Evolutionary conservation across 1,140 invertebrate species (phyloP), one percentile per base, ranked within the genome.

Genomic region (Schlechtendalia chinensis): DNA sequence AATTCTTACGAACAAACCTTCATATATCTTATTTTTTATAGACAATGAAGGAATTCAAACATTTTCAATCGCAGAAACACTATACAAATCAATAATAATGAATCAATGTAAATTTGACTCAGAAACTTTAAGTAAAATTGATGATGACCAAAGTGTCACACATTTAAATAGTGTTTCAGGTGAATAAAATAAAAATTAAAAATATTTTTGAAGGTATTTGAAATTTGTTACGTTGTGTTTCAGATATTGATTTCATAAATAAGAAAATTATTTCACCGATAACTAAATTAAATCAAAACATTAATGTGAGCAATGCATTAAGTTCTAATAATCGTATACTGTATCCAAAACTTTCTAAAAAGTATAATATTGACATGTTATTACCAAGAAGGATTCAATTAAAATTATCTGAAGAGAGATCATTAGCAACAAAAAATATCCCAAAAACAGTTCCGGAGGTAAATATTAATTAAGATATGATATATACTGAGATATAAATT

Each of bases 271-370:
- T 90, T 83, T 88, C 89, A 72, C 89, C 90, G 10, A 86, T 90
- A 71, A 86, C 88, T 29, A 86, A 90, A 83, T 91, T 93, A 85
- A 91, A 93, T 82, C 89, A 93, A 27, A 61, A 79, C 84, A 91
- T 96, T 77, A 92, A 97, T 87, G 91, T 97, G 0, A 92, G 91
- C 82, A 93, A 93, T 87, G 91, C 93, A 22, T 86, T 98, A 59
- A 90, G 88, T n/a, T 90, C 90, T 14, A 87, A 90, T 32, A 90
- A 91, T 45, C 87, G 95, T 81, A 87, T 92, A 29, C 89, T 93
- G 83, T 98, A 96, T 87, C 93, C 94, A 5, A 96, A 95, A 89
- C 90, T 97, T 39, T 94, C 91, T 1, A 93, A 92, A 83, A 93
- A 94, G 84, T 91, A 90, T 5, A 91, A 91, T 83, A 87, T 97